phyloP scores from a whole-genome alignment of 2,888 invertebrate genomes.

The Rotaria macrura region DNA sequence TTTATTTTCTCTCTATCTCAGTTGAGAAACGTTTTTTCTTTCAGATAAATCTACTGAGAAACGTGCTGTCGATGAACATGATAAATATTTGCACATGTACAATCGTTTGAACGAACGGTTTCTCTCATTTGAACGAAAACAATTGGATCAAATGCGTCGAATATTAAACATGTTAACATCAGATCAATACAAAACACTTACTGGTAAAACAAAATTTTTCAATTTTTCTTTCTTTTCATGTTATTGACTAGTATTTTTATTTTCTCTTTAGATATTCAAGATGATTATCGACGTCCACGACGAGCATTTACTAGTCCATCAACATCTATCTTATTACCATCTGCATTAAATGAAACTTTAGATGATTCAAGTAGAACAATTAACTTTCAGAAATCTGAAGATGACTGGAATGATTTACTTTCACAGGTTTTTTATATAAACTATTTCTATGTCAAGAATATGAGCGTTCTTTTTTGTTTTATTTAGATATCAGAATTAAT shows the following conservation, averaged over 20 bases:
- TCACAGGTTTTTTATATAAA: not conserved
- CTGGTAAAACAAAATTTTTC: not conserved
- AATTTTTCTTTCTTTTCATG: too few species aligned
- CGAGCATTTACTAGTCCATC: conserved; percentile 11
- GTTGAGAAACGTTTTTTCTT: not conserved
- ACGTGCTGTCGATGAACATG: not conserved
- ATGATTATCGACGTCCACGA: not conserved
- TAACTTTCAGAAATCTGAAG: not conserved
- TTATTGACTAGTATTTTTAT: too few species aligned
- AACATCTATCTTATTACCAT: not conserved
- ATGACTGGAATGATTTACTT: not conserved
- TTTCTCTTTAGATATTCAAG: not conserved
- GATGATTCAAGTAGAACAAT: not conserved
- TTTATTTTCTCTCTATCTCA: too few species aligned
- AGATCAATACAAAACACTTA: not conserved
- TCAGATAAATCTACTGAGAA: not conserved
- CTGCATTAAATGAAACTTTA: not conserved
- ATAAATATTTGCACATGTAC: not conserved
- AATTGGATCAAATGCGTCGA: not conserved
- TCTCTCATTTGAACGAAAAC: not conserved
- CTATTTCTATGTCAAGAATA: not conserved
- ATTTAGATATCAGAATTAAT: not conserved
- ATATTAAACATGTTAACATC: not conserved
- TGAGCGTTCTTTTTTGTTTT: not conserved
- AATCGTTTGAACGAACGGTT: not conserved